phyloP scores from a whole-genome alignment of 2,797 vertebrate species.

The Geotrypetes seraphini region DNA sequence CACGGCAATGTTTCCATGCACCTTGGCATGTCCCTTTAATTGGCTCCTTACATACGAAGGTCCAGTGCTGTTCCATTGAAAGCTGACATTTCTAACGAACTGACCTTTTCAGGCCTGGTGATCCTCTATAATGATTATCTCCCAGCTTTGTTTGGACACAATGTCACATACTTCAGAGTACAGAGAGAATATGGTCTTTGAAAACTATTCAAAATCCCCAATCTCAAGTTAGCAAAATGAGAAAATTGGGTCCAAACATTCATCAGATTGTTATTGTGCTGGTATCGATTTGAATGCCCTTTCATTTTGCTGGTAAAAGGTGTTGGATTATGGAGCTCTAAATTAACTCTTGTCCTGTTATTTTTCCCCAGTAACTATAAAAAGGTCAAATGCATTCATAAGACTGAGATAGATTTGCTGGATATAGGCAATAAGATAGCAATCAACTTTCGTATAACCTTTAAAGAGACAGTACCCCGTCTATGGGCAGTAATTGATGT shows the following conservation, averaged over 20 bases:
- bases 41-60: conserved; percentile 81
- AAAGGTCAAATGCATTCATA: conserved; percentile 98
- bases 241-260: conserved; percentile 89
- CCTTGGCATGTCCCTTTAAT: conserved; percentile 85
- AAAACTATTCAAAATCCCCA: conserved; percentile 66
- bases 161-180: conserved; percentile 59
- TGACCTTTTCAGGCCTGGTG: conserved; percentile 93
- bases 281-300: conserved; percentile 94
- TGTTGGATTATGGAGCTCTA: conserved; percentile 80
- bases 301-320: conserved; percentile 82
- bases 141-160: conserved; percentile 84
- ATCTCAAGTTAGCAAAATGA: conserved; percentile 68
- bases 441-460: conserved; percentile 86
- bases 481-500: conserved; percentile 59
- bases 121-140: conserved; percentile 96
- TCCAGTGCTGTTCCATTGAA: conserved; percentile 82
- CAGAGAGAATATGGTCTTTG: conserved; percentile 55
- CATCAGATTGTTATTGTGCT: conserved; percentile 85
- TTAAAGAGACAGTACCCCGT: conserved; percentile 54
- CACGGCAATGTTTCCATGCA: conserved; percentile 52
- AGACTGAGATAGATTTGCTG: conserved; percentile 77
- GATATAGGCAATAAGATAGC: conserved; percentile 75
- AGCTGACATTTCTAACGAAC: conserved; percentile 97
- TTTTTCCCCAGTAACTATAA: conserved; percentile 75
- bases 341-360: conserved; percentile 87